Percentiles rank a stretch among this genome's conserved stretches.
Evolutionary conservation across 2,888 invertebrate species (phyloP).

Genomic region (Archips xylosteana): DNA sequence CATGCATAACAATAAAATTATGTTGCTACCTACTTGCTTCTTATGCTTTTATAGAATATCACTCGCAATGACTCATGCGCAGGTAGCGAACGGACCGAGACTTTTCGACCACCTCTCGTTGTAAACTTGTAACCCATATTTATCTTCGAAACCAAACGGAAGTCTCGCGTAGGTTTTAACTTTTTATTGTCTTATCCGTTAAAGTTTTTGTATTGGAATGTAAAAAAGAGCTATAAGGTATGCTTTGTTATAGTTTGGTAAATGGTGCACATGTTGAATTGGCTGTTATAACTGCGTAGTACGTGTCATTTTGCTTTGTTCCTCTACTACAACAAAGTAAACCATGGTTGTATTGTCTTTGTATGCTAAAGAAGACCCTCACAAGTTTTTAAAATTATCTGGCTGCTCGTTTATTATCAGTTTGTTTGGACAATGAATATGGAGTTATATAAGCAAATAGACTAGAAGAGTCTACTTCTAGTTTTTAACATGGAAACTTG

Average conservation of each 20-base stretch:
- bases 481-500: background rate
- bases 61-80: background rate
- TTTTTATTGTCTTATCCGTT: constrained; percentile 8
- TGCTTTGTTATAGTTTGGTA: background rate
- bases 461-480: background rate
- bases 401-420: background rate
- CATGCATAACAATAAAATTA: background rate
- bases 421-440: background rate
- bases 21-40: background rate
- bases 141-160: constrained; percentile 23
- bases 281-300: too few species aligned
- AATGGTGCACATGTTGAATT: too few species aligned
- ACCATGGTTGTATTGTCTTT: too few species aligned
- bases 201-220: constrained; percentile 1
- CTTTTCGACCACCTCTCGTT: constrained; percentile 15
- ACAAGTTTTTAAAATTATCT: background rate
- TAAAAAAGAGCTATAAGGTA: background rate
- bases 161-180: constrained; percentile 6
- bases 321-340: too few species aligned
- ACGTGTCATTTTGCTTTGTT: background rate
- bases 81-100: background rate
- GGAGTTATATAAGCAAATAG: background rate
- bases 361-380: background rate
- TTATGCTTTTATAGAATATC: background rate
- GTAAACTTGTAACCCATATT: constrained; percentile 22